These are phyloP conservation scores for Acrocephalus kingi DNA, from an alignment of 2,113 vertebrate species.

Conservation along the genomic window DNA sequence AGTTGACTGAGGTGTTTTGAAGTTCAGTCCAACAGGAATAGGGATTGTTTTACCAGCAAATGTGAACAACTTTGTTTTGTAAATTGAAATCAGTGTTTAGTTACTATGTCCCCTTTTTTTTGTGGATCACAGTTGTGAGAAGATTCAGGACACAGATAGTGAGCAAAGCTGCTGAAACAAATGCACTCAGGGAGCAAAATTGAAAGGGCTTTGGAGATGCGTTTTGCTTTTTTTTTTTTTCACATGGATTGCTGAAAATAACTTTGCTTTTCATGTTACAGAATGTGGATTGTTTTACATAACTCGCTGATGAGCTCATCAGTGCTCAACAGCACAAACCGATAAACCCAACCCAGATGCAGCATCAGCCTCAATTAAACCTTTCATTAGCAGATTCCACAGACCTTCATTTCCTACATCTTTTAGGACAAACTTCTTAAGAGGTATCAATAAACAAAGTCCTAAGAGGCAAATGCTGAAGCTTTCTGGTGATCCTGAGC, in stretches of 20 bases:
- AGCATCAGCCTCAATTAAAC: neutral
- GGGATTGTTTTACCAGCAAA: neutral
- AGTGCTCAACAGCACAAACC: neutral
- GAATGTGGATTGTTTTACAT: neutral
- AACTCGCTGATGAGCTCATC: neutral
- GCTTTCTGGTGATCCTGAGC: neutral
- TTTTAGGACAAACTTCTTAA: neutral
- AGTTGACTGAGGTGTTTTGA: slow-evolving; percentile 20
- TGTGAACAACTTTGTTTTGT: neutral
- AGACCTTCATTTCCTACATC: neutral
- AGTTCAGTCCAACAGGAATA: neutral
- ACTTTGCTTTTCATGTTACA: neutral
- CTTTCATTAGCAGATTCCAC: neutral
- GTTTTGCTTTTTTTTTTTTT: neutral
- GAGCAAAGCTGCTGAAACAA: neutral
- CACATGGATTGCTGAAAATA: neutral
- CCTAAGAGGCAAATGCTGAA: neutral
- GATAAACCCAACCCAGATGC: neutral
- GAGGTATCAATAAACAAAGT: neutral
- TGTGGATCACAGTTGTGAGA: neutral
- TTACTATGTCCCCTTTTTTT: neutral
- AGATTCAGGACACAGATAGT: neutral
- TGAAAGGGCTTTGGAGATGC: neutral
- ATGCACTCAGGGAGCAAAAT: neutral
- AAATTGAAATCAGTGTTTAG: neutral